phyloP scores from a whole-genome alignment of 2,797 vertebrate genomes.

The Echiichthys vipera region DNA sequence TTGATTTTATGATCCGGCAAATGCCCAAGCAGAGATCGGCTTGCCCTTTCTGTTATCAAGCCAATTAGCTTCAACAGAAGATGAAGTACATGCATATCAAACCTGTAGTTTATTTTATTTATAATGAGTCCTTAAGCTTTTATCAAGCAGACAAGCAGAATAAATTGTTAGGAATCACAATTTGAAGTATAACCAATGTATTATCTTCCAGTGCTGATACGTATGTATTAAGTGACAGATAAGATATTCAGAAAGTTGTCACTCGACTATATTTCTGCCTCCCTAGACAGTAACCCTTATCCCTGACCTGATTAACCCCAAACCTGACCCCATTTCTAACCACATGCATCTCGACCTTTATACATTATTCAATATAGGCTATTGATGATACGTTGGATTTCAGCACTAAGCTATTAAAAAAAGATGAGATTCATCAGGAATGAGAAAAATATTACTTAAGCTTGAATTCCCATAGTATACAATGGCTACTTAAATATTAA shows the following conservation, averaged over 20 bases:
- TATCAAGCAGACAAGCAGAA: not conserved
- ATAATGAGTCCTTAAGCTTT: slow-evolving; percentile 3
- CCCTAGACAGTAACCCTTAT: not conserved
- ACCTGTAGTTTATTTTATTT: slow-evolving; percentile 1
- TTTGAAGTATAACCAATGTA: not conserved
- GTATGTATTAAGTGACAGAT: not conserved
- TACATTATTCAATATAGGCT: slow-evolving; percentile 4
- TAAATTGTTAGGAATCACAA: not conserved
- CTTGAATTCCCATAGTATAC: not conserved
- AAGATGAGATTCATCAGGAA: slow-evolving; percentile 4
- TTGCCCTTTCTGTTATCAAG: slow-evolving; percentile 24
- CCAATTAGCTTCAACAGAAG: slow-evolving; percentile 32
- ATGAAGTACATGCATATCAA: slow-evolving; percentile 5
- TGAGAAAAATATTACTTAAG: not conserved
- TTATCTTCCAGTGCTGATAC: not conserved
- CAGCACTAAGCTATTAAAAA: not conserved
- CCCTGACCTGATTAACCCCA: not conserved
- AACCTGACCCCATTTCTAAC: not conserved
- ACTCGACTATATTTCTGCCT: not conserved
- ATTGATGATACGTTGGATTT: not conserved
- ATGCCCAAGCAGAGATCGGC: not conserved
- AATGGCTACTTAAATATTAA: not conserved
- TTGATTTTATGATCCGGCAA: slow-evolving; percentile 54
- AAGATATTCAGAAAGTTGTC: not conserved
- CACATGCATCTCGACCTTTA: not conserved